A percentile compares a stretch with the other conserved stretches of the same genome.
phyloP scores from a whole-genome alignment of 2,113 vertebrate genomes.

The Todiramphus chloris region DNA sequence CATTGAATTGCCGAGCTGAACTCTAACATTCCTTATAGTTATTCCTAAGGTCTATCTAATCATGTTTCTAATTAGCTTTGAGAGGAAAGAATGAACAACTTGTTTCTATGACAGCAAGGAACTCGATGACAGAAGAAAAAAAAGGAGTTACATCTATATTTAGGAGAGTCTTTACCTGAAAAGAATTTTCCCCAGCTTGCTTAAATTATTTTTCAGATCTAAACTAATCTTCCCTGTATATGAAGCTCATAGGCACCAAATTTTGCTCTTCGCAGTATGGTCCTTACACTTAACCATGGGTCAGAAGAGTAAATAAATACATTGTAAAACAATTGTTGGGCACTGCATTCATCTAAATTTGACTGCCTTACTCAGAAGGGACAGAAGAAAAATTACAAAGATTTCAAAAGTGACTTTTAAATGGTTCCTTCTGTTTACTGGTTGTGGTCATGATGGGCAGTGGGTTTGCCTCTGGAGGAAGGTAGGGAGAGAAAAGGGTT shows the following conservation, averaged over 20 bases:
- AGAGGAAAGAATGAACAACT: slow-evolving; percentile 4
- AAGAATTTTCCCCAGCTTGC: not conserved
- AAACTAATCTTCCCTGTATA: not conserved
- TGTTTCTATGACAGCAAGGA: slow-evolving; percentile 59
- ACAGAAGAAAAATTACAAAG: not conserved
- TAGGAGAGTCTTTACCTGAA: slow-evolving; percentile 17
- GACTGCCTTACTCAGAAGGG: not conserved
- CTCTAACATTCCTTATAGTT: slow-evolving; percentile 2
- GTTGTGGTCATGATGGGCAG: not conserved
- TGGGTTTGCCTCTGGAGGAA: not conserved
- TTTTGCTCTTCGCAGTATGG: not conserved
- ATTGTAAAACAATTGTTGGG: too few species aligned
- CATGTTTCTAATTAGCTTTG: slow-evolving; percentile 19
- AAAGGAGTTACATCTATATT: not conserved
- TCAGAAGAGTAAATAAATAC: too few species aligned
- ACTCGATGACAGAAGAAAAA: not conserved
- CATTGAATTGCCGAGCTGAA: not conserved
- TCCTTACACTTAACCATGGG: too few species aligned
- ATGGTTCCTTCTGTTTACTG: not conserved
- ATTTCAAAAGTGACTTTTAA: not conserved
- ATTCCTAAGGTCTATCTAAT: slow-evolving; percentile 7
- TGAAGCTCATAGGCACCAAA: not conserved
- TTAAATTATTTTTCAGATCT: not conserved
- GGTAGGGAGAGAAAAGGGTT: not conserved
- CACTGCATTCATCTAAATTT: not conserved